Evolutionary conservation across 2,113 vertebrate genomes (phyloP).

Genomic region (Spilogale gracilis): DNA sequence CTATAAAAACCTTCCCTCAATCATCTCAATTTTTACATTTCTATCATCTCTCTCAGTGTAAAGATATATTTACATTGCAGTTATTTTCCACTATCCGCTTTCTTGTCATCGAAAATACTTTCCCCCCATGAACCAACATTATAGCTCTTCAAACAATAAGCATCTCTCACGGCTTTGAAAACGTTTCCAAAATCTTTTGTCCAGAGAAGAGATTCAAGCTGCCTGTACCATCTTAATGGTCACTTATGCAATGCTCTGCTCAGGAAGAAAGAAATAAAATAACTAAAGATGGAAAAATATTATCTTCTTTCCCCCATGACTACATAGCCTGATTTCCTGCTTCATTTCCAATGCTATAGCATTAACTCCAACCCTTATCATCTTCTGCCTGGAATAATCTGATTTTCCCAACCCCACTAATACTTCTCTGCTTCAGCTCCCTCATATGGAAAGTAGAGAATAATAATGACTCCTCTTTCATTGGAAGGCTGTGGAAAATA

Average conservation of each 20-base stretch:
- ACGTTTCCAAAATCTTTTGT: neutral
- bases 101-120: conserved; percentile 9
- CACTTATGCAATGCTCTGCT: neutral
- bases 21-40: neutral
- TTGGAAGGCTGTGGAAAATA: neutral
- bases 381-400: neutral
- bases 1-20: neutral
- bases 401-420: neutral
- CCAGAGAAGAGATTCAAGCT: conserved; percentile 25
- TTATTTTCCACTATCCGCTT: conserved; percentile 38
- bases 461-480: neutral
- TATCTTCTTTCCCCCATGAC: neutral
- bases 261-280: conserved; percentile 25
- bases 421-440: neutral
- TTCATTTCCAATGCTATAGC: neutral
- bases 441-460: neutral
- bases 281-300: neutral
- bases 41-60: neutral
- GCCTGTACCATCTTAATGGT: neutral
- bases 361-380: neutral
- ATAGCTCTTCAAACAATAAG: neutral
- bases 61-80: neutral
- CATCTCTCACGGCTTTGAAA: conserved; percentile 15
- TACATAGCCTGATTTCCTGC: neutral
- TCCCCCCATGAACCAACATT: conserved; percentile 16